Percentiles rank a stretch among this genome's conserved stretches.
Conservation (phyloP, 92 coral and sea anemone species). For the Blastomussa wellsi region DNA sequence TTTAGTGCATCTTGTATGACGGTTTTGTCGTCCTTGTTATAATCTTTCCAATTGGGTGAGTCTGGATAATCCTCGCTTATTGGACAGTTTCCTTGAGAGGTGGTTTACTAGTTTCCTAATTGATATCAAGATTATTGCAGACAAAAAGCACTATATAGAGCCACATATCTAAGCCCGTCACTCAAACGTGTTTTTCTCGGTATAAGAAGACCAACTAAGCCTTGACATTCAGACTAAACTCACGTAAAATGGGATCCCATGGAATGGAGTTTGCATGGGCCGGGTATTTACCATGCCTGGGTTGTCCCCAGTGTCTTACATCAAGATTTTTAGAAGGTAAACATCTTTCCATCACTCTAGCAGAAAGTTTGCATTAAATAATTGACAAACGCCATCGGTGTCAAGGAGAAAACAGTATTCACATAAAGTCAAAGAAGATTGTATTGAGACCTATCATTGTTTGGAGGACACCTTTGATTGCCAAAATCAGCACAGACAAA, state of each 20-base stretch:
- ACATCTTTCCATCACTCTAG: background rate
- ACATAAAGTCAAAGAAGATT: background rate
- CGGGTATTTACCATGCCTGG: constrained; percentile 29
- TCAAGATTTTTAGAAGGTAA: constrained; percentile 41
- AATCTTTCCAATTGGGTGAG: background rate
- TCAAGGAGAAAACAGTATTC: background rate
- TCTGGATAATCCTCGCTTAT: constrained; percentile 12
- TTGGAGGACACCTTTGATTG: too few relatives aligned
- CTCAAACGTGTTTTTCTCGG: background rate
- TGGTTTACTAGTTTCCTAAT: constrained; percentile 24
- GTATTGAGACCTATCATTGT: background rate
- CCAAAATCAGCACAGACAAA: background rate
- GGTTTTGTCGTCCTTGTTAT: background rate
- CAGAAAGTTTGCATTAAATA: background rate
- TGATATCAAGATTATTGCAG: constrained; percentile 15
- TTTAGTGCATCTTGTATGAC: background rate
- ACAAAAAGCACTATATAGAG: constrained; percentile 24
- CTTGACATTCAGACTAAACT: background rate
- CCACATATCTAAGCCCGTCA: constrained; percentile 10
- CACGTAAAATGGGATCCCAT: background rate
- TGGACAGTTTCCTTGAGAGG: constrained; percentile 1
- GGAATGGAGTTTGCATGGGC: constrained; percentile 36
- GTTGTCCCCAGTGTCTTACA: constrained; percentile 36
- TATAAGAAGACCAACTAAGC: background rate
- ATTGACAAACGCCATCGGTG: constrained; percentile 1